phyloP scores from a whole-genome alignment of 53 echinoderm and acorn worm species.

The Luidia sarsii region DNA sequence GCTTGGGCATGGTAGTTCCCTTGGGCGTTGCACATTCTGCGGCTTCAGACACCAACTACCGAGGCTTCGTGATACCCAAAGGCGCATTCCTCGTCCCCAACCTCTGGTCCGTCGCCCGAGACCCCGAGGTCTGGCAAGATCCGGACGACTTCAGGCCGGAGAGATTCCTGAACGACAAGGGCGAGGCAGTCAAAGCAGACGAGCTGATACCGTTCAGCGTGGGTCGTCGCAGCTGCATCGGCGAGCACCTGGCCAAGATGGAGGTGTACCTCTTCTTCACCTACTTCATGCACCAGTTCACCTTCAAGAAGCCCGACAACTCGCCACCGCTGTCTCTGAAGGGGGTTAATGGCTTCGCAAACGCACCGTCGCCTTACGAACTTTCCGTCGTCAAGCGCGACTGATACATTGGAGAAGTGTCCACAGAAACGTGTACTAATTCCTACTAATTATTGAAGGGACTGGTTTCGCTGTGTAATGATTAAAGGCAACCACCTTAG shows the following conservation, averaged over 20 bases:
- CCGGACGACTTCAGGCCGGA: slow-evolving; percentile 57
- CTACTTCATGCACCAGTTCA: slow-evolving; percentile 58
- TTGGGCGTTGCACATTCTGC: slow-evolving; percentile 19
- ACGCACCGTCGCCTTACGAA: slow-evolving; percentile 18
- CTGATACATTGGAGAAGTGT: too few relatives aligned
- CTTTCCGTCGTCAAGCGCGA: too few relatives aligned
- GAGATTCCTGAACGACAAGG: slow-evolving; percentile 55
- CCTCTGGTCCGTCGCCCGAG: slow-evolving; percentile 38
- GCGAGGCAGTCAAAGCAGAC: slow-evolving; percentile 42
- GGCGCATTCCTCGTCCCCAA: slow-evolving; percentile 56
- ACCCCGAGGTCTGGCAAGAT: slow-evolving; percentile 47
- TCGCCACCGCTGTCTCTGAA: slow-evolving; percentile 24
- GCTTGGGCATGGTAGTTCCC: not conserved
- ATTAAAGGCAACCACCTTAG: too few relatives aligned
- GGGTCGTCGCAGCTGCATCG: slow-evolving; percentile 63
- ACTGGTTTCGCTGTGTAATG: too few relatives aligned
- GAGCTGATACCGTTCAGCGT: slow-evolving; percentile 59
- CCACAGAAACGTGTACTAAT: too few relatives aligned
- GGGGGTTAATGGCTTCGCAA: slow-evolving; percentile 29
- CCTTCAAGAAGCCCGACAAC: slow-evolving; percentile 54
- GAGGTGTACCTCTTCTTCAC: slow-evolving; percentile 56
- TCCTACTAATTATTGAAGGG: too few relatives aligned
- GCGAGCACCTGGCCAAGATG: slow-evolving; percentile 67
- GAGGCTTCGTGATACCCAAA: slow-evolving; percentile 46
- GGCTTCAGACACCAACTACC: not conserved